Conservation (phyloP, 2,797 vertebrate species). For the Parauchenoglanis ngamensis region DNA sequence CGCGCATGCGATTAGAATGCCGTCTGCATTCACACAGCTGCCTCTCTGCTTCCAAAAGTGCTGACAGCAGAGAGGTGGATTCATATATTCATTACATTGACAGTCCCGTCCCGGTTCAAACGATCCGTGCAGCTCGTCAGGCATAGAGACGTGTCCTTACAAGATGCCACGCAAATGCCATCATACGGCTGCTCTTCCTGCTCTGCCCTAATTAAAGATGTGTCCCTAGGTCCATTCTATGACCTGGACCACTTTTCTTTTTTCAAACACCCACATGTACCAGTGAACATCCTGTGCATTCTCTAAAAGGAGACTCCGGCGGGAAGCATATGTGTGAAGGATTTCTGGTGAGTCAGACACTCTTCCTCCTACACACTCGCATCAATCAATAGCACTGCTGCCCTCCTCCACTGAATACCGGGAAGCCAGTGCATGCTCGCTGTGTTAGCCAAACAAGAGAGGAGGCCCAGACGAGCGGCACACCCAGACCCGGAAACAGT, state of each 20-base stretch:
- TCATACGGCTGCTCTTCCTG: conserved; percentile 27
- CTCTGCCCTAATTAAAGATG: conserved; percentile 33
- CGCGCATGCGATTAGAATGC: conserved; percentile 59
- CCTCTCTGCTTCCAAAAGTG: conserved; percentile 48
- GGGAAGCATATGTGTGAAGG: conserved; percentile 54
- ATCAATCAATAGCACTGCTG: conserved; percentile 76
- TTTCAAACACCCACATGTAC: conserved; percentile 45
- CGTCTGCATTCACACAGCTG: conserved; percentile 67
- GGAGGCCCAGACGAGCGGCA: conserved; percentile 27
- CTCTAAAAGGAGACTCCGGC: conserved; percentile 31
- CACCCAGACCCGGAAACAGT: conserved; percentile 25
- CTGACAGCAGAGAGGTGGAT: conserved; percentile 49
- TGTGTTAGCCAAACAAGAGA: conserved; percentile 28
- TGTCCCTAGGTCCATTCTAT: conserved; percentile 9
- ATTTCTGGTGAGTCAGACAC: conserved; percentile 78
- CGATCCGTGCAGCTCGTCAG: conserved; percentile 51
- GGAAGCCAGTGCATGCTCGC: conserved; percentile 52
- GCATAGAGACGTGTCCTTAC: conserved; percentile 45
- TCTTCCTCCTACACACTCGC: conserved; percentile 72
- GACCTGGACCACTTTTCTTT: conserved; percentile 43
- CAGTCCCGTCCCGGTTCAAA: conserved; percentile 49
- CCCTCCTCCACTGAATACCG: conserved; percentile 59
- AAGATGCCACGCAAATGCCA: conserved; percentile 41
- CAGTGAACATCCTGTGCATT: conserved; percentile 23
- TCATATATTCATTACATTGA: conserved; percentile 61